phyloP scores from a whole-genome alignment of 2,113 vertebrate species.

The Trochalopteron elliotii region DNA sequence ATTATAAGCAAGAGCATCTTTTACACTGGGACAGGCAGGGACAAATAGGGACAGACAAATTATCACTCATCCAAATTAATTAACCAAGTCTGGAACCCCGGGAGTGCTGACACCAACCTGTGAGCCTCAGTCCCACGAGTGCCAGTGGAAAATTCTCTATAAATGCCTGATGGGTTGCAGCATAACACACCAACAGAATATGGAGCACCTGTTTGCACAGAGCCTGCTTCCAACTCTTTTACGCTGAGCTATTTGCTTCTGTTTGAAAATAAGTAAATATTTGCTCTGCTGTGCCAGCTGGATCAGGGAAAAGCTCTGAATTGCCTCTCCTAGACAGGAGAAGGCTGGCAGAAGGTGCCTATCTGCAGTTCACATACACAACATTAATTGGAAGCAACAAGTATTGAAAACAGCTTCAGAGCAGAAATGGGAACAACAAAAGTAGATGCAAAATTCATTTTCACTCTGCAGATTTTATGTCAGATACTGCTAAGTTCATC shows the following conservation, averaged over 20 bases:
- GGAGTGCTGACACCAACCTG: neutral
- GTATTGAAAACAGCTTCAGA: neutral
- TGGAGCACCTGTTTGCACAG: neutral
- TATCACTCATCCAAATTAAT: neutral
- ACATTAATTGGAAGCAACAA: neutral
- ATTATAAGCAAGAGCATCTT: neutral
- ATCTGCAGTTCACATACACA: neutral
- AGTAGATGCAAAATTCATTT: neutral
- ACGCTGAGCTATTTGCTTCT: constrained; percentile 19
- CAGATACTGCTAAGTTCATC: neutral
- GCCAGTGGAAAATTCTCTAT: neutral
- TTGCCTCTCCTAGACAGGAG: neutral
- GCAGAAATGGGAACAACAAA: neutral
- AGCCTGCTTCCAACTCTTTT: neutral
- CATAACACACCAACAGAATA: neutral
- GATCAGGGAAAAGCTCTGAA: neutral
- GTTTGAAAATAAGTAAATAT: constrained; percentile 49
- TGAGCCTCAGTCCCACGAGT: neutral
- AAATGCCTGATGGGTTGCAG: neutral
- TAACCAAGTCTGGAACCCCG: neutral
- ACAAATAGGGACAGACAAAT: neutral
- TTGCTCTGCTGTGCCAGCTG: constrained; percentile 40
- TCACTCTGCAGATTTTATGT: neutral
- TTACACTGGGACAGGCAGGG: neutral
- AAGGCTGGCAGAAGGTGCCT: constrained; percentile 28